Evolutionary conservation across 2,797 vertebrate genomes (phyloP).

Genomic region (Manis crassicaudata): DNA sequence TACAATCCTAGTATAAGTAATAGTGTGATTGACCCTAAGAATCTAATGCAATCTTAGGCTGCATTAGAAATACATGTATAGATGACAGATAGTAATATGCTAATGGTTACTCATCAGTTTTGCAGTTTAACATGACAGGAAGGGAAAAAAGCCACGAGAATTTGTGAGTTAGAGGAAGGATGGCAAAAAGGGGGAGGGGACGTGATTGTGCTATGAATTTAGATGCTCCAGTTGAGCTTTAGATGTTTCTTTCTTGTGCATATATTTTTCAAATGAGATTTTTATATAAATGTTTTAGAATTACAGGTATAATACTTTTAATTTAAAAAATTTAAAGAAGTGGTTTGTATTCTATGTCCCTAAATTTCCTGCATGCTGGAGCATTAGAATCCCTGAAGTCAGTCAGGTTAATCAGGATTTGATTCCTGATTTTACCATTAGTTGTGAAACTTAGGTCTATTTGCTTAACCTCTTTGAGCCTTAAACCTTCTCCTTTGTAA

Average conservation of each 20-base stretch:
- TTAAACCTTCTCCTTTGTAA: not conserved
- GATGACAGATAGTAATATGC: not conserved
- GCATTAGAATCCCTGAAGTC: not conserved
- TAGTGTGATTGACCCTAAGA: not conserved
- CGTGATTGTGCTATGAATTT: not conserved
- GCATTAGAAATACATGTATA: not conserved
- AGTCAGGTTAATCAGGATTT: not conserved
- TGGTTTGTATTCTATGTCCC: not conserved
- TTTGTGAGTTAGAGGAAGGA: not conserved
- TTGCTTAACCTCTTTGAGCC: not conserved
- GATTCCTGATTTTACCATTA: not conserved
- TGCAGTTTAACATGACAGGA: not conserved
- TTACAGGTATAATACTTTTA: not conserved
- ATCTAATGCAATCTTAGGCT: not conserved
- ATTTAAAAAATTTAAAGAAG: not conserved
- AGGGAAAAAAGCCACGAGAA: not conserved
- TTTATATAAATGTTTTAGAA: not conserved
- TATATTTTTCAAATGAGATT: constrained; percentile 19
- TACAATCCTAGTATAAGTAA: not conserved
- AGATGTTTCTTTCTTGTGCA: not conserved
- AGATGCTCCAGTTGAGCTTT: not conserved
- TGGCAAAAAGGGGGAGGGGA: not conserved
- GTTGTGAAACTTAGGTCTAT: not conserved
- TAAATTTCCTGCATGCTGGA: not conserved
- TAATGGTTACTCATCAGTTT: not conserved